These are phyloP conservation scores for Dendrocincla fuliginosa DNA, from an alignment of 2,797 vertebrate genomes.

Conservation along the genomic window DNA sequence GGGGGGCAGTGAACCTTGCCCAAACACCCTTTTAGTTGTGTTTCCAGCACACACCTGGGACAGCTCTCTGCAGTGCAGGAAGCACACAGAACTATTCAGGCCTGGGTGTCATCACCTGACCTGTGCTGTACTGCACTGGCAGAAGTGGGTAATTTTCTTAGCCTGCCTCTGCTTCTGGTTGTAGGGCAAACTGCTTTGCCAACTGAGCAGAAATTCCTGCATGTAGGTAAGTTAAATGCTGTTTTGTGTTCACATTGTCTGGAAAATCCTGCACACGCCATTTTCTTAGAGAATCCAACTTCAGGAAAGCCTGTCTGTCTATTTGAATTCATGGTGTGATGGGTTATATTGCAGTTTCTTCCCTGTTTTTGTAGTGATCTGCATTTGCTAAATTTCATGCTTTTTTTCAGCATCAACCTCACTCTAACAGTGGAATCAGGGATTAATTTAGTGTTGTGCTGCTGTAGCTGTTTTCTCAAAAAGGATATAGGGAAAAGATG, in stretches of 20 bases:
- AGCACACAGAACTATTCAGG: constrained; percentile 78
- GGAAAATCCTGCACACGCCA: not conserved
- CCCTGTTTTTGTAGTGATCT: not conserved
- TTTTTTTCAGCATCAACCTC: not conserved
- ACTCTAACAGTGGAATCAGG: not conserved
- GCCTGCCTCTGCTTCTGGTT: constrained; percentile 69
- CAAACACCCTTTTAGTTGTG: not conserved
- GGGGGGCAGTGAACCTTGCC: not conserved
- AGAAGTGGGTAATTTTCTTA: constrained; percentile 57
- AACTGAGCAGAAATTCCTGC: constrained; percentile 77
- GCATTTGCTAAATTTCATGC: not conserved
- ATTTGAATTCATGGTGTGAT: not conserved
- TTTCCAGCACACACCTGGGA: constrained; percentile 68
- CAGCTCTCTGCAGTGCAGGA: constrained; percentile 36
- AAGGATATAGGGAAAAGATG: not conserved
- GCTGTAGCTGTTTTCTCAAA: not conserved
- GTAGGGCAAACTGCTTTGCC: constrained; percentile 60
- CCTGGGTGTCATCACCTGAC: not conserved
- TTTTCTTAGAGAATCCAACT: not conserved
- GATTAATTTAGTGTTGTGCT: not conserved
- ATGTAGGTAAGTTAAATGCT: constrained; percentile 70
- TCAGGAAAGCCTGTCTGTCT: not conserved
- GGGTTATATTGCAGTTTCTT: not conserved
- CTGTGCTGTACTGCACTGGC: not conserved
- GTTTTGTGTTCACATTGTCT: not conserved